A percentile compares a stretch with the other conserved stretches of the same genome.
Evolutionary conservation across 1,140 invertebrate species (phyloP).

Genomic region (Lordiphosa collinella): DNA sequence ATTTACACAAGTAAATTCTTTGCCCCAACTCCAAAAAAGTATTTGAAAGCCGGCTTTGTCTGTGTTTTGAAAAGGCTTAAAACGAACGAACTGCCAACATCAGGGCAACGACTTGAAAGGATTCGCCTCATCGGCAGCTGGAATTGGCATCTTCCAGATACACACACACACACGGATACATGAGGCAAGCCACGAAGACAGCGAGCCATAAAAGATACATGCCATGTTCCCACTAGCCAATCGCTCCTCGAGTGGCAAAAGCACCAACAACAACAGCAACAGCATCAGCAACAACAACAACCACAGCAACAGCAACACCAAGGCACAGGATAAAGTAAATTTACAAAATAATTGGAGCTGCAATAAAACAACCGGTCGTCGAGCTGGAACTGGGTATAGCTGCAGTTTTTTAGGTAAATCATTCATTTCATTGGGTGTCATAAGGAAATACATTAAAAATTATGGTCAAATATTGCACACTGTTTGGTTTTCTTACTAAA

Average conservation of each 20-base stretch:
- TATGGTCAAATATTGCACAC: slow-evolving; percentile 13
- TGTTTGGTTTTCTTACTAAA: no score
- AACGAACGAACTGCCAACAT: slow-evolving; percentile 9
- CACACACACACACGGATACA: slow-evolving; percentile 32
- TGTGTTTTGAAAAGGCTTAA: slow-evolving; percentile 20
- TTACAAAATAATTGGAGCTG: slow-evolving; percentile 79
- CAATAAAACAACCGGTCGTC: slow-evolving; percentile 78
- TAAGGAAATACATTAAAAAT: slow-evolving; percentile 3
- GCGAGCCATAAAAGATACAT: slow-evolving; percentile 58
- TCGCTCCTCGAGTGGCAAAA: slow-evolving; percentile 71
- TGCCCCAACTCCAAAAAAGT: no score
- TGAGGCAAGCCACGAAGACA: slow-evolving; percentile 39
- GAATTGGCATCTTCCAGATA: slow-evolving; percentile 37
- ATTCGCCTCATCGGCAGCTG: slow-evolving; percentile 44
- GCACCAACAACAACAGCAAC: slow-evolving; percentile 45
- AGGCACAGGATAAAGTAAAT: slow-evolving; percentile 74
- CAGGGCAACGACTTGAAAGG: slow-evolving; percentile 52
- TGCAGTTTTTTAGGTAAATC: slow-evolving; percentile 79
- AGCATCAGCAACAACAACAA: slow-evolving; percentile 29
- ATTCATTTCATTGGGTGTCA: slow-evolving; percentile 14
- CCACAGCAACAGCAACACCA: slow-evolving; percentile 21
- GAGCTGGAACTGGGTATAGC: slow-evolving; percentile 77
- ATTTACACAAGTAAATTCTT: background rate
- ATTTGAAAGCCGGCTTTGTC: slow-evolving; percentile 6
- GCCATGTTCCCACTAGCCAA: slow-evolving; percentile 73